A percentile compares a stretch with the other conserved stretches of the same genome.
Conservation (phyloP, 2,113 vertebrate species). For the Propithecus coquereli region DNA sequence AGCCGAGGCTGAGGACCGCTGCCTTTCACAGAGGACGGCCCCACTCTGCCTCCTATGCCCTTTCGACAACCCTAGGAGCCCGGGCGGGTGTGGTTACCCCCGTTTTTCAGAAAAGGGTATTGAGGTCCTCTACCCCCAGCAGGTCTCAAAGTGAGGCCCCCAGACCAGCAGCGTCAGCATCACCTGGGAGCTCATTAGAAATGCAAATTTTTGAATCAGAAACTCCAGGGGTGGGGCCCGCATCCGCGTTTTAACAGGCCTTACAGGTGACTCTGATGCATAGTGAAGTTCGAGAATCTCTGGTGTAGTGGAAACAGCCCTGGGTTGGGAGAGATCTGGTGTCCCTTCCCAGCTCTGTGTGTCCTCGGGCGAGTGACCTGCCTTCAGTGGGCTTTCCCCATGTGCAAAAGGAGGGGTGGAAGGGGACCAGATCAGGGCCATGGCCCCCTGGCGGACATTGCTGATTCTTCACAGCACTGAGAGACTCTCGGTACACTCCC, state of each 20-base stretch:
- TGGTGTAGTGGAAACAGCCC: background rate
- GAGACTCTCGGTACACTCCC: background rate
- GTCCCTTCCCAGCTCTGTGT: background rate
- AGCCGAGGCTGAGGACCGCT: rapidly evolving
- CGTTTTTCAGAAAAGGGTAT: background rate
- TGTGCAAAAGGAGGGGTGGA: background rate
- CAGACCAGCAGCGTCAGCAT: rapidly evolving
- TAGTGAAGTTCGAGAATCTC: background rate
- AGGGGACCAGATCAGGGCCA: background rate
- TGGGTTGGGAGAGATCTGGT: background rate
- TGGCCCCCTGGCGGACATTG: background rate
- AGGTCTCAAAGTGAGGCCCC: background rate
- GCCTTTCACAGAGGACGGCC: background rate
- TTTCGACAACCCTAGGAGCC: background rate
- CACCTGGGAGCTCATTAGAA: background rate
- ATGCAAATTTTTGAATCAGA: background rate
- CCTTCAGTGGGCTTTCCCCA: background rate
- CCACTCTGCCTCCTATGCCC: background rate
- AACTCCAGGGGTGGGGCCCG: background rate
- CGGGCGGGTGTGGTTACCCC: background rate
- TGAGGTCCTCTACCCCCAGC: background rate
- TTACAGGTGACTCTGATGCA: background rate
- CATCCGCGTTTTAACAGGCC: background rate
- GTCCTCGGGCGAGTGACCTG: background rate
- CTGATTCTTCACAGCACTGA: background rate